Conservation (phyloP, 2,113 vertebrate genomes). For the Marmota flaviventris region DNA sequence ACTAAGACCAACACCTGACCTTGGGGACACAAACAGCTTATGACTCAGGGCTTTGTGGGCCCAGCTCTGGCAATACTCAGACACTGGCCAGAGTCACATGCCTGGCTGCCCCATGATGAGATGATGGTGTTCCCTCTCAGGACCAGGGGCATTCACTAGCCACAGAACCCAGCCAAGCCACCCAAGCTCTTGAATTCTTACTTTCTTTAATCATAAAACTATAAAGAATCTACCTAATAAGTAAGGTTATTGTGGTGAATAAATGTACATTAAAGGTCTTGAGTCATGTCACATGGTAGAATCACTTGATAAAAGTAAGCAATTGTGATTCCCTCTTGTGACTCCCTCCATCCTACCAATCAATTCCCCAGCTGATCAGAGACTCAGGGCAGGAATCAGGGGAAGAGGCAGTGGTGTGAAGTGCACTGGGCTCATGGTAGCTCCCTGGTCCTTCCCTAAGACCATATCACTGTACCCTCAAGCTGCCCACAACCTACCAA, state of each 20-base stretch:
- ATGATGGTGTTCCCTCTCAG: not conserved
- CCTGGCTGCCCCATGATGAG: not conserved
- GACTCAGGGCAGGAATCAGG: not conserved
- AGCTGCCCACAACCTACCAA: slow-evolving; percentile 88
- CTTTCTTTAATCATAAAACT: not conserved
- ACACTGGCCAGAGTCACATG: not conserved
- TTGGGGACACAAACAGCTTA: slow-evolving; percentile 37
- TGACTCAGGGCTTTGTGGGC: slow-evolving; percentile 43
- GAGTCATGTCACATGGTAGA: not conserved
- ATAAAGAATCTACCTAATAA: not conserved
- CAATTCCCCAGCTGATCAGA: not conserved
- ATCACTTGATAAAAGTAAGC: not conserved
- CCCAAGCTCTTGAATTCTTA: not conserved
- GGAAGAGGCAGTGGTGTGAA: not conserved
- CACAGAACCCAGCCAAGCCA: not conserved
- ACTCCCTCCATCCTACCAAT: not conserved
- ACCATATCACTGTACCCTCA: not conserved
- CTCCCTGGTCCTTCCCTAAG: not conserved
- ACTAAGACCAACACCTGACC: not conserved
- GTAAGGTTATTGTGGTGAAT: not conserved
- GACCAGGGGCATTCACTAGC: not conserved
- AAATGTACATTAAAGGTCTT: not conserved
- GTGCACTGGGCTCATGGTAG: not conserved
- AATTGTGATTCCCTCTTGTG: not conserved
- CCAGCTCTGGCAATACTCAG: not conserved